These are phyloP conservation scores for Mixornis gularis DNA, from an alignment of 2,113 vertebrate genomes.

Conservation along the genomic window DNA sequence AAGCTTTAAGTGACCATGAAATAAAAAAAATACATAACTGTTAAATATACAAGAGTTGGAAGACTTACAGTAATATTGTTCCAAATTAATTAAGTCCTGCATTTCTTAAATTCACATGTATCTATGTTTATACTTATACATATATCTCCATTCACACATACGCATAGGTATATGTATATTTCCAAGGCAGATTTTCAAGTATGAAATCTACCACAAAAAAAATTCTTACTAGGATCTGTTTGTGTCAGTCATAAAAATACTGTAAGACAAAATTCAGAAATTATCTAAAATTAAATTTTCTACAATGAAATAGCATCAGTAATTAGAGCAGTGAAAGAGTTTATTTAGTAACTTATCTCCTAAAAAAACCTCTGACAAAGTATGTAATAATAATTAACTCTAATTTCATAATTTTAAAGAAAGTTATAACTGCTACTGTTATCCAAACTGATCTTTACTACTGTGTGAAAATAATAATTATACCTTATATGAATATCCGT, in stretches of 20 bases:
- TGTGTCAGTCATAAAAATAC: neutral
- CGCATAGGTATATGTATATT: rapidly evolving
- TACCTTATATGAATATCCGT: neutral
- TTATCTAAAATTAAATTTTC: neutral
- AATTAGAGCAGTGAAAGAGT: neutral
- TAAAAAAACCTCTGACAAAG: neutral
- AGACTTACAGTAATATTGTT: neutral
- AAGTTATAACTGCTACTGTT: neutral
- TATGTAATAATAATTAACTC: neutral
- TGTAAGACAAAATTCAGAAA: neutral
- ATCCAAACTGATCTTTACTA: neutral
- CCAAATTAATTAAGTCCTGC: neutral
- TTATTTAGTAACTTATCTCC: neutral
- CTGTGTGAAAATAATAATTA: neutral
- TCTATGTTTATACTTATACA: neutral
- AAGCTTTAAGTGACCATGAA: rapidly evolving
- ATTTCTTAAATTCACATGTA: neutral
- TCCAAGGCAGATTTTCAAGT: neutral
- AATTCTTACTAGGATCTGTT: neutral
- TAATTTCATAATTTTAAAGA: neutral
- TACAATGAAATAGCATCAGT: neutral
- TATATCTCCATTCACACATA: rapidly evolving
- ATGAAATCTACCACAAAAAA: rapidly evolving
- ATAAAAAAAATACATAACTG: too few species aligned
- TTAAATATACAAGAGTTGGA: neutral